Evolutionary conservation across 1,140 invertebrate genomes (phyloP).

Genomic region (Trichonephila inaurata): DNA sequence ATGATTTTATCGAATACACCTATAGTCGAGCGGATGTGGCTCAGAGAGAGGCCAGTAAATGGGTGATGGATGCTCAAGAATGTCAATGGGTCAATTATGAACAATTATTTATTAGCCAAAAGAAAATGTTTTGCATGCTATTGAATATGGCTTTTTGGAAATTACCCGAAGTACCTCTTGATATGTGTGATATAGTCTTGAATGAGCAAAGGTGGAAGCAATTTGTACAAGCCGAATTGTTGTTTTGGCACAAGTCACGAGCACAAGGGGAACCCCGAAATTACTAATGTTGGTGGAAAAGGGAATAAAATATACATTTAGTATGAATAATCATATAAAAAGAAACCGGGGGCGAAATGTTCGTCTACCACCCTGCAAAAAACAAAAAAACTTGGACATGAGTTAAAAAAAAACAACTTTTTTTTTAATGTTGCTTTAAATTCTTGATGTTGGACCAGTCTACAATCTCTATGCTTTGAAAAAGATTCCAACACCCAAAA

Average conservation of each 20-base stretch:
- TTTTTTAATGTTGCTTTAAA: not conserved
- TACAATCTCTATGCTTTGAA: not conserved
- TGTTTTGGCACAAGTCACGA: not conserved
- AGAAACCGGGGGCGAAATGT: not conserved
- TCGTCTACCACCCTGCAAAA: not conserved
- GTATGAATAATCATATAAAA: not conserved
- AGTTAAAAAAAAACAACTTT: not conserved
- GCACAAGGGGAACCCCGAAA: not conserved
- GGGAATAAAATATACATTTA: not conserved
- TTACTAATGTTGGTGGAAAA: not conserved
- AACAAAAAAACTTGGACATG: not conserved
- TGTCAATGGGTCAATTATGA: conserved; percentile 37
- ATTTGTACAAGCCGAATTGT: not conserved
- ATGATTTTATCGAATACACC: conserved; percentile 16
- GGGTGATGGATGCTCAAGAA: conserved; percentile 13
- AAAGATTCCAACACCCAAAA: not conserved
- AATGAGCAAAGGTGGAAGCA: not conserved
- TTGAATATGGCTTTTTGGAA: conserved; percentile 55
- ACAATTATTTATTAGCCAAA: conserved; percentile 52
- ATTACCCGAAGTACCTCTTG: not conserved
- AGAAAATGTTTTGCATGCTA: conserved; percentile 17
- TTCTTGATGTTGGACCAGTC: not conserved
- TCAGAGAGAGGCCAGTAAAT: not conserved
- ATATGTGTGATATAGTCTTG: not conserved
- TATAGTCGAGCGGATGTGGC: conserved; percentile 48